phyloP scores from a whole-genome alignment of 2,888 invertebrate species.

The Rhagonycha lutea region DNA sequence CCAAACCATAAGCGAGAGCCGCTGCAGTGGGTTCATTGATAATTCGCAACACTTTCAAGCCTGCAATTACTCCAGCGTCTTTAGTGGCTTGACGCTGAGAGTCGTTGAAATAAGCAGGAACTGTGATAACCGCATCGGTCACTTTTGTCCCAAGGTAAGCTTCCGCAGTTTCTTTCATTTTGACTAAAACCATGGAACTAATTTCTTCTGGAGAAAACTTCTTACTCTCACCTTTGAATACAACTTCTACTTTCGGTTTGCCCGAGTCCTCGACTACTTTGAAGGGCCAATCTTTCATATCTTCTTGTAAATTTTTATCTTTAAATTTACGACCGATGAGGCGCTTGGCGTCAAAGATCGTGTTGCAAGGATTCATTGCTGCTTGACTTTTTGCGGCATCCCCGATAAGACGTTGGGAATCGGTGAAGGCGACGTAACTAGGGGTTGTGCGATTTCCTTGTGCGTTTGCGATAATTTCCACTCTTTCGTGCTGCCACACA shows the following conservation, averaged over 20 bases:
- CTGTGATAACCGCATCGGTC: too few species aligned
- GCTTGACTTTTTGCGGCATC: slow-evolving; percentile 75
- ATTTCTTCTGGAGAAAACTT: slow-evolving; percentile 72
- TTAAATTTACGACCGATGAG: slow-evolving; percentile 69
- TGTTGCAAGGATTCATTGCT: slow-evolving; percentile 74
- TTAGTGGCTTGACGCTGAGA: slow-evolving; percentile 75
- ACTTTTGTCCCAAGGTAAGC: slow-evolving; percentile 71
- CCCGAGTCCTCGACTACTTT: slow-evolving; percentile 67
- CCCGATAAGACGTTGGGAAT: too few species aligned
- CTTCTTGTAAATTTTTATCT: slow-evolving; percentile 71
- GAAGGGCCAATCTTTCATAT: slow-evolving; percentile 87
- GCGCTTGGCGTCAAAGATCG: slow-evolving; percentile 67
- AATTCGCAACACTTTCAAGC: slow-evolving; percentile 68
- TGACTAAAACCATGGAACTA: slow-evolving; percentile 68
- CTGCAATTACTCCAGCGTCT: slow-evolving; percentile 70
- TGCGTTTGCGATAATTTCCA: too few species aligned
- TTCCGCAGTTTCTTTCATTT: slow-evolving; percentile 71
- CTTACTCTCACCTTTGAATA: slow-evolving; percentile 67
- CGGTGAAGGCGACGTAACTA: too few species aligned
- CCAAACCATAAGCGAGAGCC: slow-evolving; percentile 62
- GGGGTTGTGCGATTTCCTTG: too few species aligned
- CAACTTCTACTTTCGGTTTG: slow-evolving; percentile 69
- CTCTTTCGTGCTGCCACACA: slow-evolving; percentile 80
- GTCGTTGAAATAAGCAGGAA: too few species aligned
- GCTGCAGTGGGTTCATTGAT: slow-evolving; percentile 68